phyloP scores from a whole-genome alignment of 2,797 vertebrate genomes.

The Amniataba percoides region DNA sequence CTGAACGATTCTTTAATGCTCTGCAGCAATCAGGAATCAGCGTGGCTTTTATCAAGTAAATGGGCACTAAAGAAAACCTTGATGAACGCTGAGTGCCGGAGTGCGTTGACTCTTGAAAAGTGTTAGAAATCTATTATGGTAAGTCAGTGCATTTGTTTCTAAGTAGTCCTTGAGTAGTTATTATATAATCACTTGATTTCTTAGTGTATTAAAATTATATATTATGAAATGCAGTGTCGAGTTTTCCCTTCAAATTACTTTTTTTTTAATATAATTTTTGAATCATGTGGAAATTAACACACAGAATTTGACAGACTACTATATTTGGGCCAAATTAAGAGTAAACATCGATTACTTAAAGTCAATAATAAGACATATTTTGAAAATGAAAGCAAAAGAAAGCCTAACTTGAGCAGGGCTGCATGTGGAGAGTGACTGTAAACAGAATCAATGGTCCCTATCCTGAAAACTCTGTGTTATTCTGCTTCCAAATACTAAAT shows the following conservation, averaged over 20 bases:
- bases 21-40: slow-evolving; percentile 32
- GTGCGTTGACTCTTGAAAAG: slow-evolving; percentile 27
- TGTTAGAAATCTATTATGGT: slow-evolving; percentile 9
- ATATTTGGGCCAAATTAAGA: not conserved
- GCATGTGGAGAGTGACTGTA: not conserved
- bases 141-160: slow-evolving; percentile 16
- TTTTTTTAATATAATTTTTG: not conserved
- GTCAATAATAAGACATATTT: not conserved
- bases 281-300: not conserved
- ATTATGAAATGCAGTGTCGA: not conserved
- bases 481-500: not conserved
- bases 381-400: not conserved
- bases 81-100: slow-evolving; percentile 44
- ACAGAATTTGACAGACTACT: not conserved
- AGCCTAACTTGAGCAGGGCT: too few relatives aligned
- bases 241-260: not conserved
- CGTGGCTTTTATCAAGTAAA: slow-evolving; percentile 52
- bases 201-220: not conserved
- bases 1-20: slow-evolving; percentile 45
- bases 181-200: slow-evolving; percentile 14
- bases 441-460: not conserved
- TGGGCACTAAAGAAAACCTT: slow-evolving; percentile 23
- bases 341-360: not conserved
- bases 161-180: not conserved
- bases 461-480: not conserved